Evolutionary conservation across 2,113 vertebrate genomes (phyloP).

Genomic region (Holacanthus passer): DNA sequence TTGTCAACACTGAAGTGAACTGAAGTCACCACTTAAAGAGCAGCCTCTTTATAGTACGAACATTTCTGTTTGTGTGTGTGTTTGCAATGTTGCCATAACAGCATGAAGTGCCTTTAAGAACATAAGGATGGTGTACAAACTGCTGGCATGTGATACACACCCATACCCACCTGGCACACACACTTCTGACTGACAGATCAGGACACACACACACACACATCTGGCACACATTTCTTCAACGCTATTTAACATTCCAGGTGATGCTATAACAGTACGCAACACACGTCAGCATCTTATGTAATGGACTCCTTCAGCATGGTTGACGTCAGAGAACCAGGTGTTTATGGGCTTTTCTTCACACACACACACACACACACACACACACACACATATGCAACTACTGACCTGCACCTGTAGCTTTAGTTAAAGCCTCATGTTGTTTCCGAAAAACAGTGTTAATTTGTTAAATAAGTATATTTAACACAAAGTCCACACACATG

Average conservation of each 20-base stretch:
- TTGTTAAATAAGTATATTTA: background rate
- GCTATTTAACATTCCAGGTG: constrained; percentile 21
- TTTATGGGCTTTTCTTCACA: constrained; percentile 14
- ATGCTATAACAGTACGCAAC: constrained; percentile 25
- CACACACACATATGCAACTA: background rate
- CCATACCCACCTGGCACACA: constrained; percentile 36
- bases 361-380: constrained; percentile 14
- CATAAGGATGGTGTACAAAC: background rate
- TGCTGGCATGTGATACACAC: constrained; percentile 25
- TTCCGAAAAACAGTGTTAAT: background rate
- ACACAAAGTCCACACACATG: background rate
- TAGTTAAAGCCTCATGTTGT: background rate
- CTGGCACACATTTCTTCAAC: constrained; percentile 30
- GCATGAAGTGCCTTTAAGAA: constrained; percentile 4
- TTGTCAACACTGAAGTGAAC: constrained; percentile 31
- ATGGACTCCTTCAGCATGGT: constrained; percentile 1
- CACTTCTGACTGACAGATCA: background rate
- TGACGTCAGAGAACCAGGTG: constrained; percentile 50
- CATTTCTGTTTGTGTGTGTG: constrained; percentile 50
- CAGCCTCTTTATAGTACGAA: background rate
- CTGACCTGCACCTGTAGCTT: background rate
- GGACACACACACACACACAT: constrained; percentile 16
- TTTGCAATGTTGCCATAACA: constrained; percentile 54
- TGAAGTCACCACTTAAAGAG: constrained; percentile 8
- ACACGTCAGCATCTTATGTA: constrained; percentile 39